Base-by-base conservation (phyloP, 1,140 invertebrate genomes). In the Nasonia longicornis region DNA sequence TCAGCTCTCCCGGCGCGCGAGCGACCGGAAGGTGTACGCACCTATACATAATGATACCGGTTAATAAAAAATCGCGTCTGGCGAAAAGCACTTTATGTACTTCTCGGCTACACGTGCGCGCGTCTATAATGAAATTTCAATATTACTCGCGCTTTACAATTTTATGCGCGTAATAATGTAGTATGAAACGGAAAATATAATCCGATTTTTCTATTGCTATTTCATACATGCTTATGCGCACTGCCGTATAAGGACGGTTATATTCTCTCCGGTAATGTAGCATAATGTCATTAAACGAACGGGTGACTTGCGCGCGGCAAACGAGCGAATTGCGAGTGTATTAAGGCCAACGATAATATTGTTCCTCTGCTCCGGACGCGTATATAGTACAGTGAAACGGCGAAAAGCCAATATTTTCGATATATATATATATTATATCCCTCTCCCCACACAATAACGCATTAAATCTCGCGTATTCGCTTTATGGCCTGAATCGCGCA, bases 21-120 rank as follows among this genome's bases (percentile, higher is more conserved):
- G n/a, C n/a, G 64, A 69, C 64, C 75, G 75, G 75, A 77, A 77
- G 75, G 64, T 52, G 38, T 76, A 71, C 31, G n/a, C 12, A 2
- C 12, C 7, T n/a, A 45, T 58, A 45, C 12, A 45, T 69, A 69
- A 77, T 45, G 75, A 35, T 77, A 77, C 75, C 26, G 75, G 35
- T 48, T 77, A 76, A 76, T 77, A 77, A 67, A 35, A 38, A 77
- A 22, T n/a, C 22, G 52, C 38, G 7, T 11, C 38, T 58, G 3
- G 3, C 16, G 52, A 58, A 58, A 58, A 58, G 20, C 52, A 58
- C 52, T 58, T 58, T 58, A 20, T 14, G 2, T 52, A 20, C 14
- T 20, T 58, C 52, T 58, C 52, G 16, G 52, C 6, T 20, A 20
- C 52, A 58, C 20, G 31, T 3, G 31, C n/a, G 52, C 52, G 48